Evolutionary conservation across 2,888 invertebrate genomes (phyloP).

Genomic region (Erpobdella octoculata): DNA sequence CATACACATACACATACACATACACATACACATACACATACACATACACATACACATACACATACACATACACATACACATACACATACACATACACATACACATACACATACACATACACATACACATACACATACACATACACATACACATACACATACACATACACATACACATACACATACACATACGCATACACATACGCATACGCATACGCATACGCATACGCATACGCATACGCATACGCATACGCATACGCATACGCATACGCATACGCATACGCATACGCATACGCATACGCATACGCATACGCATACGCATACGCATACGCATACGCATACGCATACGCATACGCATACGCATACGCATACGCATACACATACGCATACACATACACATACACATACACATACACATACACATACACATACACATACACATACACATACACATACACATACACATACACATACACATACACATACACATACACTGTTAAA

Average conservation of each 20-base stretch:
- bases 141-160: too few species aligned
- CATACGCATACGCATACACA: not conserved
- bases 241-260: constrained; percentile 11
- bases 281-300: not conserved
- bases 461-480: not conserved
- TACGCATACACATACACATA: not conserved
- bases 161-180: too few species aligned
- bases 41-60: too few species aligned
- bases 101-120: too few species aligned
- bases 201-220: constrained; percentile 18
- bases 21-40: too few species aligned
- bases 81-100: too few species aligned
- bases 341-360: constrained; percentile 2
- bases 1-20: too few species aligned
- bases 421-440: not conserved
- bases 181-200: constrained; percentile 15
- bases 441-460: not conserved
- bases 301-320: constrained; percentile 9
- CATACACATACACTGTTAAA: constrained; percentile 1
- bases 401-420: not conserved
- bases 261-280: constrained; percentile 3
- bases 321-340: constrained; percentile 2
- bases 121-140: too few species aligned
- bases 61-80: too few species aligned
- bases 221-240: constrained; percentile 14